These are phyloP conservation scores for Bombus sibiricus DNA, from an alignment of 1,140 invertebrate species.

Conservation along the genomic window DNA sequence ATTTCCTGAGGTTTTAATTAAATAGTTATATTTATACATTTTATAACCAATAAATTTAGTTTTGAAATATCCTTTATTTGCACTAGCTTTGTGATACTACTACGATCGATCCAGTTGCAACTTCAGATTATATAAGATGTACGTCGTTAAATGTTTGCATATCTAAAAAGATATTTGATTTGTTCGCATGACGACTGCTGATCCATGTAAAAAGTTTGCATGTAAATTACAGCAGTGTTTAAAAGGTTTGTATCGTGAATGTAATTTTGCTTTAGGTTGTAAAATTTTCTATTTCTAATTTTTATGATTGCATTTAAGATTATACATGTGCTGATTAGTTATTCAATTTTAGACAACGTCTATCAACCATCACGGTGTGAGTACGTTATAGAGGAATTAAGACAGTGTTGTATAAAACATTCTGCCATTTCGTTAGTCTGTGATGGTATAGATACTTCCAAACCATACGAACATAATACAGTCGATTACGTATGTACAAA, in stretches of 20 bases:
- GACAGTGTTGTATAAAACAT: conserved; percentile 86
- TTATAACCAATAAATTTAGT: neutral
- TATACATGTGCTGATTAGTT: conserved; percentile 24
- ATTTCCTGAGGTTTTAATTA: neutral
- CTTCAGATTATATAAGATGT: neutral
- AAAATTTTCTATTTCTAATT: conserved; percentile 16
- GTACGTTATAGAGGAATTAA: conserved; percentile 85
- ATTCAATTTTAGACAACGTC: conserved; percentile 84
- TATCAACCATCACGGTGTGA: conserved; percentile 86
- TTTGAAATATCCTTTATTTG: neutral
- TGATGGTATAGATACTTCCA: conserved; percentile 85
- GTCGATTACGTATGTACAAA: conserved; percentile 77
- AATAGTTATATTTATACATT: neutral
- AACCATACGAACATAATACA: conserved; percentile 80
- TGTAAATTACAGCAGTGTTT: conserved; percentile 91
- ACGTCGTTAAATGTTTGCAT: neutral
- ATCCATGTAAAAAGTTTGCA: conserved; percentile 90
- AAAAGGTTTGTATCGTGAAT: conserved; percentile 83
- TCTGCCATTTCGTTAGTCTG: conserved; percentile 85
- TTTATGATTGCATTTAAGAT: neutral
- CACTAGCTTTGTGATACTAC: neutral
- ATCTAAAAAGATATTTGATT: neutral
- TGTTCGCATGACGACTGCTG: conserved; percentile 76
- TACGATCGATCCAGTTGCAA: neutral
- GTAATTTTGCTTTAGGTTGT: neutral